Base-by-base conservation (phyloP, 2,113 vertebrate species). In the Cathartes aura region DNA sequence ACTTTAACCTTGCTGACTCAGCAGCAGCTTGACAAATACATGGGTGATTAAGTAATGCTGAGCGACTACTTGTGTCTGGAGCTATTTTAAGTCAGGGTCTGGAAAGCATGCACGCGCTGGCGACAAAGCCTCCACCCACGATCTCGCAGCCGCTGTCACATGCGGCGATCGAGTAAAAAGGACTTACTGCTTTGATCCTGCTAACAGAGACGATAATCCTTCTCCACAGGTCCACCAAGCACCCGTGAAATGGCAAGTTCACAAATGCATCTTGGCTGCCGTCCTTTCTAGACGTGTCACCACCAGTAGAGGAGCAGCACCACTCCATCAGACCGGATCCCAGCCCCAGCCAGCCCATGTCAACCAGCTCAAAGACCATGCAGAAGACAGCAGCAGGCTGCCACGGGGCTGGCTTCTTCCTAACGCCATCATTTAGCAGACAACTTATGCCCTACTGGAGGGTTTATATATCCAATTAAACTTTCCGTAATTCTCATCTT, bases 381-480 rank as follows among this genome's bases (percentile, higher is more conserved):
- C 56, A 82, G 67, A 32, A 52, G 40, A 59, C 66, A 82, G 81
- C 56, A 53, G 86, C 40, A 75, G 56, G 34, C 62, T 89, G 87
- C 91, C 81, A 93, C 2, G 0, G 60, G 95, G 89, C 43, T 83
- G 76, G 32, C 10, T 78, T 68, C 94, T 40, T 84, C 74, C 56
- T 47, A 82, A 70, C 8, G 0, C 74, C 48, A 59, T 82, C 83
- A 82, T 50, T 83, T 50, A 93, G 56, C 45, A 76, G 78, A 76
- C 83, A 96, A 58, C 89, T 68, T 70, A 87, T 23, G 58, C 78
- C 89, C 58, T 90, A 64, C 93, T 93, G 55, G 48, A 96, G 71
- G 89, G 84, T 88, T 91, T 95, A 93, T 90, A 71, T 73, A 72
- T 50, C 78, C 71, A 91, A 93, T 96, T 96, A 93, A 93, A 91